Evolutionary conservation across 2,797 vertebrate species (phyloP), one percentile per base, ranked within the genome.

Genomic region (Falco peregrinus): DNA sequence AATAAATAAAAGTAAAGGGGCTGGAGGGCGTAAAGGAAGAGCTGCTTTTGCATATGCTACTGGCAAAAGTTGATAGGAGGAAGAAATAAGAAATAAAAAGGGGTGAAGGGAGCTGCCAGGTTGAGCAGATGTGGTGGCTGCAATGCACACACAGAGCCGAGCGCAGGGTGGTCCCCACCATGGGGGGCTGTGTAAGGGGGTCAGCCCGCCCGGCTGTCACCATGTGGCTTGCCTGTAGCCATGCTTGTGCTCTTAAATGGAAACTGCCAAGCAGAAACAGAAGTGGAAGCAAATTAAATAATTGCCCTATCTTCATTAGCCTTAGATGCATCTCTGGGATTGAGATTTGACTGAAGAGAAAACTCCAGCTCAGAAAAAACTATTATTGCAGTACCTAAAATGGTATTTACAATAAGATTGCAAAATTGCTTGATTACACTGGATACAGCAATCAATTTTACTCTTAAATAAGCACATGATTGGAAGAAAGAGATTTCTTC

Each of bases 381-480:
- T 43, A 19, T 39, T 47, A 37, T 24, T 87, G 35, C 26, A 64
- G 25, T 25, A 54, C 39, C n/a, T 77, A n/a, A 85, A 88, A 48
- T 1, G 31, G 33, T 21, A 25, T 83, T 71, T 87, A 69, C 59
- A 92, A 28, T n/a, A 83, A 26, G 80, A 74, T 47, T 93, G 50
- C 67, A 88, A 81, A 95, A 47, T 53, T 88, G 63, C 88, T 73
- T 95, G 78, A 94, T 94, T 92, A 35, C 48, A 64, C 76, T 81
- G 79, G 89, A 37, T 90, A 80, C 3, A 2, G 29, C 57, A 56
- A 93, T 94, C 84, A 93, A 35, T 89, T 96, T 96, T 92, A 92
- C 54, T 88, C 67, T 92, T 95, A 96, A 95, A 71, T 93, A 96
- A 96, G 87, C 61, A 80, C 19, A 25, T 60, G 76, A 79, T 74